Evolutionary conservation across 2,113 vertebrate genomes (phyloP).

Genomic region (Sialia sialis): DNA sequence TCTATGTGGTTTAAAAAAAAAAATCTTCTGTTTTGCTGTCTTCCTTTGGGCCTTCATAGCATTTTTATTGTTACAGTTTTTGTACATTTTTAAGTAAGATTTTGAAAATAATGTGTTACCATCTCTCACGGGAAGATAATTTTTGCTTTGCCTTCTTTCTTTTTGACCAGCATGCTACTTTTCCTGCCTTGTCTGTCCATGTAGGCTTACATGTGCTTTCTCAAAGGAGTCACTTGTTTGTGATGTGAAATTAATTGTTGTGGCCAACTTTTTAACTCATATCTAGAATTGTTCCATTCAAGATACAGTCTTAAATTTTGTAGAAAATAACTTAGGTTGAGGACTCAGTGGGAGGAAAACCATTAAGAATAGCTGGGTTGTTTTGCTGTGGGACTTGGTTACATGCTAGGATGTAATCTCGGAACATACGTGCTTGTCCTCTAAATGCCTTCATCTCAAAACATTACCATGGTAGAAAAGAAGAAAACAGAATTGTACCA

Average conservation of each 20-base stretch:
- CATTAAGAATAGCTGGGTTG: neutral
- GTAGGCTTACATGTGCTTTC: neutral
- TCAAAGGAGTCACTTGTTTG: neutral
- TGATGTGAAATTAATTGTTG: neutral
- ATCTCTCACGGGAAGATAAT: neutral
- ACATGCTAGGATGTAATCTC: neutral
- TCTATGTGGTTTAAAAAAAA: neutral
- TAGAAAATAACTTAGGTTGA: neutral
- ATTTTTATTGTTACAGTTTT: neutral
- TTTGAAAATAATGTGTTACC: neutral
- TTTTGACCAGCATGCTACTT: neutral
- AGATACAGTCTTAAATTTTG: neutral
- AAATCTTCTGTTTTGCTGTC: neutral
- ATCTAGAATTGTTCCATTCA: neutral
- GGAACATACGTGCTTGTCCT: rapidly evolving
- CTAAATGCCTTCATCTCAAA: neutral
- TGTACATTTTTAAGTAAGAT: neutral
- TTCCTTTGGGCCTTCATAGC: neutral
- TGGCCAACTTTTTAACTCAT: neutral
- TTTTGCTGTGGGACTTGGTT: neutral
- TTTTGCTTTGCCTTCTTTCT: neutral
- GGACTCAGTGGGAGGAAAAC: neutral
- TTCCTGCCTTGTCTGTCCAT: neutral
- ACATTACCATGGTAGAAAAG: conserved; percentile 76
- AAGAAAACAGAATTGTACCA: conserved; percentile 95